Base-by-base conservation (phyloP, 2,888 invertebrate genomes). In the Hirudinaria manillensis region DNA sequence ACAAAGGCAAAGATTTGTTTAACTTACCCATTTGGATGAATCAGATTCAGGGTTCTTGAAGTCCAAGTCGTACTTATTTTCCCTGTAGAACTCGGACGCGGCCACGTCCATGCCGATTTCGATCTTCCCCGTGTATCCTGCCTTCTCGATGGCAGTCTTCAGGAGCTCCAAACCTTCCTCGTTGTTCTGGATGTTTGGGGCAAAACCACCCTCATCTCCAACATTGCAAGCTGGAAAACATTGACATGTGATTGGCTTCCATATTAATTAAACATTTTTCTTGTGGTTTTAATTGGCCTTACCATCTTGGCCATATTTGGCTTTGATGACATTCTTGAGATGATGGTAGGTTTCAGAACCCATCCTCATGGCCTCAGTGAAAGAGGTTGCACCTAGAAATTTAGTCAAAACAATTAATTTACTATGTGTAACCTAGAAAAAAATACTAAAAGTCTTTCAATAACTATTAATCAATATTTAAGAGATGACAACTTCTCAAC, bases 21-120 rank as follows among this genome's bases (percentile, higher is more conserved):
- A 45, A 71, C 83, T 79, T 79, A 85, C 86, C 80, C 81, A 83
- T 56, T 83, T 78, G 3, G 79, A 75, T 24, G 92, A 90, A 85
- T 97, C 93, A 56, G 94, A 93, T 76, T 91, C 89, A 45, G 92
- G 91, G 45, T 97, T 97, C 88, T 98, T 99, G 89, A 99, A 99
- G 88, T 98, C 97, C 86, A 99, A 88, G 86, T 99, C 97, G 84
- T 99, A 99, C 77, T 81, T 82, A 19, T 61, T 61, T 65, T 89
- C 87, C 77, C 83, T 84, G 89, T 88, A 92, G 89, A 99, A 98
- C 87, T 99, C 98, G 0, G 97, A 97, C 2, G 99, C 98, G 73
- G 98, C 99, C 53, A 97, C 94, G 86, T 99, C 99, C 97, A 99
- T 98, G 75, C 96, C 98, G 82, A 99, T 98, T 83, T 96, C 92